Base-by-base conservation (phyloP, 2,797 vertebrate genomes). In the Megaceryle alcyon region DNA sequence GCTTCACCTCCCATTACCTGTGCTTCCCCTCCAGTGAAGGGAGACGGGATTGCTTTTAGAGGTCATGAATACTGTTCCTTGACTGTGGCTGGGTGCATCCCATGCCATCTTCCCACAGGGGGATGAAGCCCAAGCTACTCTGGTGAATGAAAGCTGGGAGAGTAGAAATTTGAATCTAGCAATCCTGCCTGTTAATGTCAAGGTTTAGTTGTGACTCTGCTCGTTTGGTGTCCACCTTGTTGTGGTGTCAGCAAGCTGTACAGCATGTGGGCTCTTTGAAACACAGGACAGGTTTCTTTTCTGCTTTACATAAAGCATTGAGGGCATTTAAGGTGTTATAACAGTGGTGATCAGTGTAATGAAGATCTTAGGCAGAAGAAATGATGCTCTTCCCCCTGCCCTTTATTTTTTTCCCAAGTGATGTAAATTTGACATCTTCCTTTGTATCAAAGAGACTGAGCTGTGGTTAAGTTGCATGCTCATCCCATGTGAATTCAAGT, bases 131-230 rank as follows among this genome's bases (percentile, higher is more conserved):
- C 0, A 4, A 73, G 35, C 57, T 84, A 5, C 54, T 44, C 12
- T 7, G 8, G n/a, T 0, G 1, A 53, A 28, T 41, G 35, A 60
- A 86, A 82, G 29, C 15, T 16, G 7, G 61, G 53, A 39, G 39
- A 91, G 14, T 2, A 3, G 70, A 43, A 70, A 10, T 33, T 60
- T 54, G 39, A 57, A n/a, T 90, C 35, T 26, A 14, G 4, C 0
- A 9, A 39, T 65, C 23, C 54, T 1, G 4, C 26, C 12, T 12
- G 1, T 48, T 43, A 33, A 23, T 0, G 1, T 26, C 0, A 7
- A 6, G 68, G 31, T 53, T 6, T 20, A 41, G 59, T 2, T 78
- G 54, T 43, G 51, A 86, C 0, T 0, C 70, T 3, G 1, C 0
- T 5, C 14, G 41, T 39, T 75, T 81, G 46, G 20, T 1, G 2